Evolutionary conservation across 37 sponge, comb jelly and placozoan species (phyloP), one percentile per base, ranked within the genome.

Genomic region (Beroe forskalii): DNA sequence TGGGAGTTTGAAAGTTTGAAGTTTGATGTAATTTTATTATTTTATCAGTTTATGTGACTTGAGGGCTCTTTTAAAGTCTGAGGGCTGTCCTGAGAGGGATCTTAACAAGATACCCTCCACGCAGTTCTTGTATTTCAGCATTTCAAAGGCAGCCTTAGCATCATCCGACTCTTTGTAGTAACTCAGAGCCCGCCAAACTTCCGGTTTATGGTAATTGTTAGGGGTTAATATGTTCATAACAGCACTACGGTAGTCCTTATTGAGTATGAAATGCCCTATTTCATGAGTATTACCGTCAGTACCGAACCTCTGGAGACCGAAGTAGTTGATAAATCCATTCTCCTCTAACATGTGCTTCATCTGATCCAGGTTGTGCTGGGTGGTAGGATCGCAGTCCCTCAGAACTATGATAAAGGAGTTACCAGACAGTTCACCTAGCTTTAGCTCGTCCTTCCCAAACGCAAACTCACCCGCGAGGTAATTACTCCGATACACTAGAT

Each of bases 221-320:
- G 86, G 55, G 6, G 86, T 80, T 4, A 80, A 48, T 9, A 80
- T 80, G 3, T 0, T 32, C n/a, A 22, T 38, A 1, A 80, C 48
- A 33, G 86, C 86, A 24, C 86, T 44, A 1, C 35, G 55, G 55
- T 80, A 80, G 30, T 80, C 86, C 24, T 44, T 41, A 1, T 43
- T 40, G 24, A 80, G 55, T 4, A 80, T 80, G 30, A 23, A 38
- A 12, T 80, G 39, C 2, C 86, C 86, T 25, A 80, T 38, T 23
- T 48, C 28, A 30, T 80, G 86, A 6, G 86, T 80, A 24, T 80
- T 38, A 24, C 86, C 86, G 31, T 44, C n/a, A 30, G 40, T 95
- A 1, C 99, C 99, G 92, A 98, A 98, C 41, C 99, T 41, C 92
- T 98, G 99, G 92, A 98, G 92, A 23, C 99, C 99, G 86, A 94